Conservation (phyloP, 2,888 invertebrate genomes). For the Drosophila cracens region DNA sequence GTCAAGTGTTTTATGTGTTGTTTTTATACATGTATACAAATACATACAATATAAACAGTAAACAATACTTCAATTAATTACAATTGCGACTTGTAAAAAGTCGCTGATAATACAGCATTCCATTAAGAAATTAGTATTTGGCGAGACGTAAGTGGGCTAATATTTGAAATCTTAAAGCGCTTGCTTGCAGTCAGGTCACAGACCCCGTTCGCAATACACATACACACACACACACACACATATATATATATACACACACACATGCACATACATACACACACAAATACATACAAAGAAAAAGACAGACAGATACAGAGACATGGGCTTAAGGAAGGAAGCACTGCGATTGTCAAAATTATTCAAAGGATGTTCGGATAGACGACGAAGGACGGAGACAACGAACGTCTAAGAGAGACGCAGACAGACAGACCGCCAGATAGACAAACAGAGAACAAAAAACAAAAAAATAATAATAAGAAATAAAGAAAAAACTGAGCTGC, state of each 20-base stretch:
- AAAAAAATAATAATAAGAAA: constrained; percentile 3
- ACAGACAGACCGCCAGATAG: background rate
- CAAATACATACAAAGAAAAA: constrained; percentile 1
- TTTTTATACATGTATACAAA: background rate
- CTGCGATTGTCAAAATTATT: constrained; percentile 59
- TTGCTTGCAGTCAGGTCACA: constrained; percentile 40
- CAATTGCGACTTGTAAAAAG: constrained; percentile 4
- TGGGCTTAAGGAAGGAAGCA: constrained; percentile 50
- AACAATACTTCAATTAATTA: background rate
- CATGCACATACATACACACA: background rate
- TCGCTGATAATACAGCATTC: constrained; percentile 2
- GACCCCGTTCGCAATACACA: constrained; percentile 38
- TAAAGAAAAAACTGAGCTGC: constrained; percentile 52
- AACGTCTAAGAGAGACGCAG: constrained; percentile 13
- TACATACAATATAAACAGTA: background rate
- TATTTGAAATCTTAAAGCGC: constrained; percentile 41
- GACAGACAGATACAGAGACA: background rate
- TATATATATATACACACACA: background rate
- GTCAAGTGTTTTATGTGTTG: background rate
- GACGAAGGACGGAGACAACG: constrained; percentile 22
- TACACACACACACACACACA: background rate
- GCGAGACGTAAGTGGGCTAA: constrained; percentile 28
- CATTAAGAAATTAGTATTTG: constrained; percentile 16
- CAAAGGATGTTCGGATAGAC: constrained; percentile 41
- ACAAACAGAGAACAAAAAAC: background rate